Percentiles rank a stretch among this genome's conserved stretches.
These are phyloP conservation scores for Dendrolimus kikuchii DNA, from an alignment of 1,140 invertebrate species.

Conservation along the genomic window DNA sequence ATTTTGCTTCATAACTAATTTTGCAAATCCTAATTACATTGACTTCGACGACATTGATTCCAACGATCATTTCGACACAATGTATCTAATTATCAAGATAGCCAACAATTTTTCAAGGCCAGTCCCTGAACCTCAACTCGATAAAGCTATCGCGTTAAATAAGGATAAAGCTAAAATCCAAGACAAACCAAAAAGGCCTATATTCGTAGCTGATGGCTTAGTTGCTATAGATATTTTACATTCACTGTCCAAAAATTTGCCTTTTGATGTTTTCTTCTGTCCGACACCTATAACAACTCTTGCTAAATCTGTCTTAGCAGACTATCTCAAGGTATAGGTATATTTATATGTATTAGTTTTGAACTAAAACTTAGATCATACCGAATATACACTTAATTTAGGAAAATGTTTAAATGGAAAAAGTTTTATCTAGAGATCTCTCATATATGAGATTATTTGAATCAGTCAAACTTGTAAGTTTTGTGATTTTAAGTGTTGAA, in stretches of 20 bases:
- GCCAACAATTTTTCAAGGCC: constrained; percentile 32
- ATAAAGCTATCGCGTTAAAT: constrained; percentile 8
- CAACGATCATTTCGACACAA: constrained; percentile 35
- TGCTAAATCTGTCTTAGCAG: constrained; percentile 37
- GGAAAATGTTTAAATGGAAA: too few species aligned
- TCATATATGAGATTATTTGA: too few species aligned
- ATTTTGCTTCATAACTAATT: constrained; percentile 48
- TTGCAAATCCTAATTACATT: constrained; percentile 43
- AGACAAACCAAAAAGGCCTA: constrained; percentile 26
- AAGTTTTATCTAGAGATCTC: too few species aligned
- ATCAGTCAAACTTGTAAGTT: too few species aligned
- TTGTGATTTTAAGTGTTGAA: too few species aligned
- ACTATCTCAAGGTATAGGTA: constrained; percentile 41
- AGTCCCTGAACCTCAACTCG: constrained; percentile 6
- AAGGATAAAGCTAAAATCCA: constrained; percentile 8
- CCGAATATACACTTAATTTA: too few species aligned
- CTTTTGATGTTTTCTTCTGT: constrained; percentile 41
- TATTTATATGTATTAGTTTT: constrained; percentile 6
- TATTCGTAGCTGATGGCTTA: constrained; percentile 51
- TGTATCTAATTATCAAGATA: constrained; percentile 50
- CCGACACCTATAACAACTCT: constrained; percentile 36
- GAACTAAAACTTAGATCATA: background rate
- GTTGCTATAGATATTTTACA: constrained; percentile 41
- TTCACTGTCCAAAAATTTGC: constrained; percentile 38
- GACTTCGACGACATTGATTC: constrained; percentile 23